Evolutionary conservation across 2,888 invertebrate species (phyloP), one percentile per base, ranked within the genome.

Genomic region (Trissoscelio sp.): DNA sequence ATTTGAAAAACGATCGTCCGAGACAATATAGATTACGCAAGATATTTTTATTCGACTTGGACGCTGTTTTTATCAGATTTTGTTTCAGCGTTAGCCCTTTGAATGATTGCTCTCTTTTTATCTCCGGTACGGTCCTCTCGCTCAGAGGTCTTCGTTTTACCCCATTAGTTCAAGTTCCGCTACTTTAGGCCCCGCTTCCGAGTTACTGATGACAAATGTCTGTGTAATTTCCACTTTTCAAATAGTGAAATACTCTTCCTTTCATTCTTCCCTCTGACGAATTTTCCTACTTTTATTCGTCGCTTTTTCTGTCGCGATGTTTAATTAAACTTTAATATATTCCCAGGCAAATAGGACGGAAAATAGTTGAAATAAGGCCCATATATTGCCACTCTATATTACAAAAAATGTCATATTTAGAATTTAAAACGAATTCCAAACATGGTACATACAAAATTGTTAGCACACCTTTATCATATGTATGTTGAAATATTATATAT

Each of bases 121-220:
- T 83, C 74, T 72, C 66, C 70, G 66, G 72, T 64, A 22, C 28
- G 39, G 39, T 51, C 24, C 60, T 58, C 73, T 67, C 18, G 53
- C 66, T 55, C 51, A 34, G 46, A 51, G 53, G 69, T 73, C 81
- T 77, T 64, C 81, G 75, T 75, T 84, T 83, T 85, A 84, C 85
- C 79, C 84, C 87, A 86, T 87, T 88, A 85, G 85, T 83, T 84
- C 81, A 84, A 87, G 86, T 88, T 88, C 87, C 87, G 86, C 84
- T 86, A 83, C 85, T 86, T 86, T 86, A 87, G 86, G 84, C 39
- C 83, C 82, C 83, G 85, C 86, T 88, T 89, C 88, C 88, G 86
- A 85, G 82, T 84, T 83, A 83, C 85, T 88, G 88, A 89, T 87
- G 87, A 87, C 87, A 86, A 87, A 86, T 87, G 88, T 88, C 88